phyloP scores from a whole-genome alignment of 2,888 invertebrate genomes.

The Automeris io region DNA sequence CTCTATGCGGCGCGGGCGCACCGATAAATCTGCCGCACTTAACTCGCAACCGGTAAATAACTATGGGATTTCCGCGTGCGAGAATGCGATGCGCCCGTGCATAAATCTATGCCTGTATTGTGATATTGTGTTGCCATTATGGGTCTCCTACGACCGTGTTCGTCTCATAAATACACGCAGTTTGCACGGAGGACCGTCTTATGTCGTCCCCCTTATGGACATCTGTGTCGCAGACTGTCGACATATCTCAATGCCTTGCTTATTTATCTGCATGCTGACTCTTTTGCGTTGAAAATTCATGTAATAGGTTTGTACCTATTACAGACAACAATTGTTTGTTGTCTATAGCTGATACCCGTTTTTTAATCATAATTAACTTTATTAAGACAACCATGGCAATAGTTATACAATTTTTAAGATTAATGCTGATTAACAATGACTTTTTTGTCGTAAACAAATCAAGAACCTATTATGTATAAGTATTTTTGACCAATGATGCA shows the following conservation, averaged over 20 bases:
- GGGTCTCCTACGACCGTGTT: constrained; percentile 56
- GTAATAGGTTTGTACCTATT: neutral
- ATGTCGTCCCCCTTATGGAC: constrained; percentile 19
- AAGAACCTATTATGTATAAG: too few relatives aligned
- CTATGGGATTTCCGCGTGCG: constrained; percentile 77
- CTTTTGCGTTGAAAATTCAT: neutral
- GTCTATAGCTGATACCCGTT: too few relatives aligned
- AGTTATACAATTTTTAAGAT: too few relatives aligned
- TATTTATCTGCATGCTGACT: neutral
- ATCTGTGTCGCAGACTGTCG: constrained; percentile 1
- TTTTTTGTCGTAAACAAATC: too few relatives aligned
- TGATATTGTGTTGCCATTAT: constrained; percentile 77
- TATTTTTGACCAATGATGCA: too few relatives aligned
- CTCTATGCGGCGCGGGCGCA: constrained; percentile 44
- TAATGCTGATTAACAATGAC: too few relatives aligned
- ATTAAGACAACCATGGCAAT: too few relatives aligned
- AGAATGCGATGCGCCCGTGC: constrained; percentile 67
- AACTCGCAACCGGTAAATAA: constrained; percentile 76
- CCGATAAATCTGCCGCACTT: constrained; percentile 76
- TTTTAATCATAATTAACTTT: too few relatives aligned
- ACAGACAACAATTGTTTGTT: too few relatives aligned
- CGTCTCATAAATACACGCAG: constrained; percentile 64
- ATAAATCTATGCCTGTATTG: constrained; percentile 76
- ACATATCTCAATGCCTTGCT: constrained; percentile 1
- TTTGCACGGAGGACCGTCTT: constrained; percentile 38